Conservation (phyloP, 2,888 invertebrate species). For the Xanthorhoe spadicearia region DNA sequence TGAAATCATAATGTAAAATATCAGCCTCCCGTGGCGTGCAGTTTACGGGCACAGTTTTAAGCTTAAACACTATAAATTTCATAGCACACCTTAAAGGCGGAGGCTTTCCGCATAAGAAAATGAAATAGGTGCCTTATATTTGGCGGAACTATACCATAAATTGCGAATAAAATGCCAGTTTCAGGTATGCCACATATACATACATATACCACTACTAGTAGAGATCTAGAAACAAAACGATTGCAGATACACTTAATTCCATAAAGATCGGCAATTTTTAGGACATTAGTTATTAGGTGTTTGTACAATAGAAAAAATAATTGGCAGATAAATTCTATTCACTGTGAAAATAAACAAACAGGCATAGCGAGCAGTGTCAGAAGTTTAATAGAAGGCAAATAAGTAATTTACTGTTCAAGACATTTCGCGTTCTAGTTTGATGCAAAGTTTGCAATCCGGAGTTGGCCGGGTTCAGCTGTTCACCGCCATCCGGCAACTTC, state of each 20-base stretch:
- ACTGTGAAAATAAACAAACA: constrained; percentile 1
- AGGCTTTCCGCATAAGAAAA: constrained; percentile 45
- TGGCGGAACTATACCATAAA: constrained; percentile 40
- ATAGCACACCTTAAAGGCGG: constrained; percentile 49
- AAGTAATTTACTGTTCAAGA: constrained; percentile 53
- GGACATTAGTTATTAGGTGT: not conserved
- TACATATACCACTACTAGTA: constrained; percentile 22
- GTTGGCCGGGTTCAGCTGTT: constrained; percentile 38
- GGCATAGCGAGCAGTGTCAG: constrained; percentile 20
- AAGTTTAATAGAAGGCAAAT: constrained; percentile 57
- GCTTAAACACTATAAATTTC: constrained; percentile 62
- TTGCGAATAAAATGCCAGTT: constrained; percentile 27
- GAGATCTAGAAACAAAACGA: not conserved
- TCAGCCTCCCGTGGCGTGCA: constrained; percentile 49
- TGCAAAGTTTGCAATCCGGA: constrained; percentile 49
- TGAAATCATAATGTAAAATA: constrained; percentile 55
- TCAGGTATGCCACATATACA: constrained; percentile 2
- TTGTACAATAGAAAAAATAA: not conserved
- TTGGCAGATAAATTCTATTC: not conserved
- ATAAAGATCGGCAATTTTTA: not conserved
- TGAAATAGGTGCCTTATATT: constrained; percentile 42
- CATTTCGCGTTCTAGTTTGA: constrained; percentile 37
- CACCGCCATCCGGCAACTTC: constrained; percentile 40
- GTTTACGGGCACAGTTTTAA: constrained; percentile 45
- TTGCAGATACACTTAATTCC: not conserved